Percentiles rank a stretch among this genome's conserved stretches.
phyloP scores from a whole-genome alignment of 2,113 vertebrate genomes.

The Bombycilla garrulus region DNA sequence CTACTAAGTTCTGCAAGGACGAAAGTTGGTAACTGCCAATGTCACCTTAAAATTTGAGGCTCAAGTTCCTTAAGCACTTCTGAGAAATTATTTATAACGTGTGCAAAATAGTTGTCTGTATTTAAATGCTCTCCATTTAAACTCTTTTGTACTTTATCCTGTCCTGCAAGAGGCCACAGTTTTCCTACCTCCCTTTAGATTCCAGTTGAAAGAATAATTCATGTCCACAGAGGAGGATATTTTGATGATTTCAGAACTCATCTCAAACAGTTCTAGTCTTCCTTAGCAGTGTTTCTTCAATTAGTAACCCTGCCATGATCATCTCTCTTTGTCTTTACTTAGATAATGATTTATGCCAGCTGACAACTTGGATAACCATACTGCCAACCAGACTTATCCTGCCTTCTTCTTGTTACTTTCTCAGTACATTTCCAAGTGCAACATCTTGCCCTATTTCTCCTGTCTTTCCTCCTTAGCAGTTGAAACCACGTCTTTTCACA shows the following conservation, averaged over 20 bases:
- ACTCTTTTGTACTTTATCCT: neutral
- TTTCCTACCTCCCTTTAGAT: neutral
- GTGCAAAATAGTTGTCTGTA: neutral
- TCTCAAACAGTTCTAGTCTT: neutral
- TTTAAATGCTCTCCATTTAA: neutral
- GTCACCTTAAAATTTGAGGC: neutral
- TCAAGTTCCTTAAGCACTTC: neutral
- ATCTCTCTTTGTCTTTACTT: neutral
- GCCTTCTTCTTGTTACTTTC: neutral
- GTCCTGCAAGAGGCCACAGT: neutral
- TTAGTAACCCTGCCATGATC: neutral
- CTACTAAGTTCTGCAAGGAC: neutral
- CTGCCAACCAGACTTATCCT: neutral
- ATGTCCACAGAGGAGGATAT: neutral
- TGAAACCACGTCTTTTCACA: neutral
- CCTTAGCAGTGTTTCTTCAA: neutral
- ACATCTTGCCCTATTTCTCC: neutral
- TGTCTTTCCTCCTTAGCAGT: neutral
- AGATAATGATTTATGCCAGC: neutral
- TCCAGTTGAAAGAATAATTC: neutral
- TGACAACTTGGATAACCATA: neutral
- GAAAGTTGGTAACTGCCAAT: neutral
- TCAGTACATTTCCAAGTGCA: neutral
- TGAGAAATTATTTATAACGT: neutral
- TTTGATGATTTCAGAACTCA: neutral